A percentile compares a stretch with the other conserved stretches of the same genome.
phyloP scores from a whole-genome alignment of 2,888 invertebrate genomes.

The Dinocampus coccinellae region DNA sequence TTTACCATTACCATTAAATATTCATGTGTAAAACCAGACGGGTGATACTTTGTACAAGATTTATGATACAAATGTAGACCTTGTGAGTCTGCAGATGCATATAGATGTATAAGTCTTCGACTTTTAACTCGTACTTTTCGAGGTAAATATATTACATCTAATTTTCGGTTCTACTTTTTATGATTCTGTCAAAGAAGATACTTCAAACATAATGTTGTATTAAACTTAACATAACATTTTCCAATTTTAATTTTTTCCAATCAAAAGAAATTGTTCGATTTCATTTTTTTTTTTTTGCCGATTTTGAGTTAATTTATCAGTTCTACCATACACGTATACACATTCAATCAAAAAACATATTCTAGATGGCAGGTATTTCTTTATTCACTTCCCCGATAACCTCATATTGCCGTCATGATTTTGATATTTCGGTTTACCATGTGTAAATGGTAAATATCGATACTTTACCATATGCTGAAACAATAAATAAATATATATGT shows the following conservation, averaged over 20 bases:
- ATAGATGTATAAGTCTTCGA: neutral
- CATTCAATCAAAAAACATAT: conserved; percentile 54
- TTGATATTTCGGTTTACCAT: conserved; percentile 97
- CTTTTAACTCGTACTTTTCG: conserved; percentile 10
- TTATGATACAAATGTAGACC: conserved; percentile 67
- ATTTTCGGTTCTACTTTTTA: neutral
- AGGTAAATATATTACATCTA: neutral
- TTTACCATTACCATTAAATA: conserved; percentile 41
- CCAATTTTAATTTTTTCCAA: no score
- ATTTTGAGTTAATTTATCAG: conserved; percentile 43
- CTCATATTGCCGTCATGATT: conserved; percentile 72
- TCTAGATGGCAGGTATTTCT: conserved; percentile 40
- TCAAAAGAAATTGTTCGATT: neutral
- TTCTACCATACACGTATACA: conserved; percentile 59
- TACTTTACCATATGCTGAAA: conserved; percentile 99
- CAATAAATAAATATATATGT: conserved; percentile 56
- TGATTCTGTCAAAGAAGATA: no score
- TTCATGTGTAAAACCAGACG: conserved; percentile 54
- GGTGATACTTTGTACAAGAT: conserved; percentile 68
- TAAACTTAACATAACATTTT: no score
- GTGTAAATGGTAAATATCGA: conserved; percentile 98
- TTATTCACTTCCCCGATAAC: conserved; percentile 62
- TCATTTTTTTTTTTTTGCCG: conserved; percentile 14
- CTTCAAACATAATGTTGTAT: neutral
- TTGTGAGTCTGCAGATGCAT: conserved; percentile 57